Evolutionary conservation across 2,797 vertebrate species (phyloP).

Genomic region (Calcarius lapponicus): DNA sequence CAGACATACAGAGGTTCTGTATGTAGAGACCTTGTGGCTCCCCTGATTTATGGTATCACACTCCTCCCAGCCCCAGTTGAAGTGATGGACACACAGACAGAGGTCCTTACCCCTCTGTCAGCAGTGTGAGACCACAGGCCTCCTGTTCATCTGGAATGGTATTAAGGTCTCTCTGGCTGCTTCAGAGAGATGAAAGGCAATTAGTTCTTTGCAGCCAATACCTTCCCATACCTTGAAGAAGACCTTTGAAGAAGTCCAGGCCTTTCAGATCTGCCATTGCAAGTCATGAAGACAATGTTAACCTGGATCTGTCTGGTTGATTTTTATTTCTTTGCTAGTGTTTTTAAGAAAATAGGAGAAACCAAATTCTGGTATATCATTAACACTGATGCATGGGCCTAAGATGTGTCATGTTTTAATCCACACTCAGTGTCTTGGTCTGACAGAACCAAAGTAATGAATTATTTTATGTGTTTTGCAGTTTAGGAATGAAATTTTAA

Average conservation of each 20-base stretch:
- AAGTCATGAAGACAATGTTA: not conserved
- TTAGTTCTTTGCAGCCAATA: not conserved
- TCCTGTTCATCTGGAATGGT: not conserved
- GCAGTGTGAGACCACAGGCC: not conserved
- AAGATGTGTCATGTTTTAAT: not conserved
- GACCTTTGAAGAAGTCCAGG: not conserved
- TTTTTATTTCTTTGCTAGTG: not conserved
- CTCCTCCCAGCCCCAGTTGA: not conserved
- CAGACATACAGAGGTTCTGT: not conserved
- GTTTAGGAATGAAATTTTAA: not conserved
- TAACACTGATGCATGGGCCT: not conserved
- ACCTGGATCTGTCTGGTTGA: not conserved
- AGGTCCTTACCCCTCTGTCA: not conserved
- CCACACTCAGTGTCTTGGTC: not conserved
- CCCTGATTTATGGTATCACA: rapidly evolving
- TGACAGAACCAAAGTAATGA: not conserved
- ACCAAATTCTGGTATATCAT: not conserved
- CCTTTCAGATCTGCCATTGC: not conserved
- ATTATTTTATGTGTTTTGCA: not conserved
- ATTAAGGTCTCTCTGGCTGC: not conserved
- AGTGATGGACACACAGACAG: not conserved
- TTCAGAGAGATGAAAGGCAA: not conserved
- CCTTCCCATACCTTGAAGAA: not conserved
- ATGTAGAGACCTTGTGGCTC: not conserved
- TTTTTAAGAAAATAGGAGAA: not conserved